Percentiles rank a stretch among this genome's conserved stretches.
Evolutionary conservation across 2,797 vertebrate genomes (phyloP).

Genomic region (Pangasius krempfi): DNA sequence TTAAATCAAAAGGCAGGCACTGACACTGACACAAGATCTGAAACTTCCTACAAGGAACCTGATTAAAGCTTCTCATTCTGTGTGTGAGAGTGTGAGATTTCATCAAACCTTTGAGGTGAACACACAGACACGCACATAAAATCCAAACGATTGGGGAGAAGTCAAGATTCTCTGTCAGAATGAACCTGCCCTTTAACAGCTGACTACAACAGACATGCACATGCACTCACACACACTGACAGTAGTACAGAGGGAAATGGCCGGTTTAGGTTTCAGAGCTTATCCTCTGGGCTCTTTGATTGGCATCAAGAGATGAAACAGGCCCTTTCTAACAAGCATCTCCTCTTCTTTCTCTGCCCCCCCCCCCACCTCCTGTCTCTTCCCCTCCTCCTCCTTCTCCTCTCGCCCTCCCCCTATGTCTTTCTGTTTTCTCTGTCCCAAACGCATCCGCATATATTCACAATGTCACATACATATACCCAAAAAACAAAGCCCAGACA

Average conservation of each 20-base stretch:
- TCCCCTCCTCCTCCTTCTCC: constrained; percentile 15
- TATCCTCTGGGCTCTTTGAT: constrained; percentile 54
- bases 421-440: constrained; percentile 30
- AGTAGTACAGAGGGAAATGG: constrained; percentile 23
- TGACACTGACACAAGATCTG: constrained; percentile 25
- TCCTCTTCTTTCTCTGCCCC: constrained; percentile 5
- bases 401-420: background rate
- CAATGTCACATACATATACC: constrained; percentile 8
- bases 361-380: background rate
- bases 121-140: background rate
- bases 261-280: constrained; percentile 48
- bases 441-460: constrained; percentile 12
- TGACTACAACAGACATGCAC: constrained; percentile 21
- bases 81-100: background rate
- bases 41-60: constrained; percentile 51
- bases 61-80: constrained; percentile 50
- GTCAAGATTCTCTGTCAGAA: constrained; percentile 43
- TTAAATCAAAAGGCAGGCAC: constrained; percentile 51
- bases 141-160: constrained; percentile 32
- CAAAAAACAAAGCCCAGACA: constrained; percentile 18
- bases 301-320: constrained; percentile 59
- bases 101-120: constrained; percentile 15
- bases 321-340: constrained; percentile 53
- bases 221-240: constrained; percentile 31
- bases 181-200: constrained; percentile 48